Base-by-base conservation (phyloP, 2,888 invertebrate genomes). In the Cantharis rufa region DNA sequence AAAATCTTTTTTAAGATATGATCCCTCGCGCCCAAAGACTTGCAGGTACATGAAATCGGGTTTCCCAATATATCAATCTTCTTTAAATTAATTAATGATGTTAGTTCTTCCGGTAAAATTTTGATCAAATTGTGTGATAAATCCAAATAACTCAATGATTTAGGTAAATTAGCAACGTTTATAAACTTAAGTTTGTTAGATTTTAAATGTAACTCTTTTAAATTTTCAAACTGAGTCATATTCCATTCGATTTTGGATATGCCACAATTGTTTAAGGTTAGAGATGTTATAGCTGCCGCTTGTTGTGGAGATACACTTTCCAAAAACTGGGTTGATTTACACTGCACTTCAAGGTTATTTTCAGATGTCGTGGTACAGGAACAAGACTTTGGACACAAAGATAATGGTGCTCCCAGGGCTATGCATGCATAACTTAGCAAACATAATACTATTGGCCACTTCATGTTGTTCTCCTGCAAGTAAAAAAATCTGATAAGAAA, bases 291-390 rank as follows among this genome's bases (percentile, higher is more conserved):
- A 10, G 78, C 80, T 24, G 82, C 81, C 69, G 83, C 82, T 76
- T 86, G 85, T 79, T 86, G 86, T 11, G 77, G 76, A 27, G 84
- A 81, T 15, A 82, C 74, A 80, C 91, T 96, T 88, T 95, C 93
- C 10, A 95, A 92, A 68, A 95, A 94, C 80, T 93, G 93, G 83
- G 96, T 94, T 72, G 91, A 89, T 75, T 91, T 91, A 85, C 92
- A 92, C 78, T 91, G 90, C 28, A 91, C 90, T 78, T 94, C 90
- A 48, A 94, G 92, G 80, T 93, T 92, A 85, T 94, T 93, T n/a
- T 93, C 91, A 16, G 92, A 91, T 48, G 91, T 90, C 4, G 48
- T n/a, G 79, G 91, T 90, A 84, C 92, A 92, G 70, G 88, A 87
- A 83, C 91, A 91, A 81, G 88, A 85, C 72, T 89, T 88, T 15